Conservation (phyloP, 2,113 vertebrate genomes). For the Romanogobio albipinnatus region DNA sequence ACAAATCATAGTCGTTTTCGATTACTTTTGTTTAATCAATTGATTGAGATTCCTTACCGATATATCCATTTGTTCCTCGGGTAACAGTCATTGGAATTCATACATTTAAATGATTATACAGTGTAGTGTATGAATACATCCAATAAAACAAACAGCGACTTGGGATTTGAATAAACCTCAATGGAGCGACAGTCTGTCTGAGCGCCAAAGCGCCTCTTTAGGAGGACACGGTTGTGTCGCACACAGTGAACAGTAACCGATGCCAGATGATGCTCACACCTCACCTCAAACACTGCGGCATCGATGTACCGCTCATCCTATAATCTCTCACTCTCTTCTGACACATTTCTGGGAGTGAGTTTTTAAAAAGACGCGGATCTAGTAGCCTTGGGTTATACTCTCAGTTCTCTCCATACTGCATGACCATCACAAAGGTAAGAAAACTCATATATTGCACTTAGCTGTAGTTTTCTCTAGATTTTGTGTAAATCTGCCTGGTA, state of each 20-base stretch:
- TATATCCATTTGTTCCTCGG: background rate
- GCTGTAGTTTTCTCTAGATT: background rate
- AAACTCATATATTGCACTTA: background rate
- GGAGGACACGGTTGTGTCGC: background rate
- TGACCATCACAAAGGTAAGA: conserved; percentile 33
- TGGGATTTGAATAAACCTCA: background rate
- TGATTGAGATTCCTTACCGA: background rate
- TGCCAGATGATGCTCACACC: background rate
- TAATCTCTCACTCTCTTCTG: conserved; percentile 8
- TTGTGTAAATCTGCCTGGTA: background rate
- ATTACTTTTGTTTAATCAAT: background rate
- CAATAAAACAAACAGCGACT: background rate
- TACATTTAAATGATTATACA: background rate
- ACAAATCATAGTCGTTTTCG: background rate
- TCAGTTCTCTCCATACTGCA: background rate
- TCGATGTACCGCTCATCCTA: conserved; percentile 10
- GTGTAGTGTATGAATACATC: background rate
- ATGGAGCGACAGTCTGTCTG: background rate
- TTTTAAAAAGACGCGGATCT: conserved; percentile 30
- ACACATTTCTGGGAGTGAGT: conserved; percentile 18
- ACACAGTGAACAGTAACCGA: background rate
- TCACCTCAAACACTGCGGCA: conserved; percentile 43
- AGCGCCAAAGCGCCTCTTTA: conserved; percentile 17
- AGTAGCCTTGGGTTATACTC: background rate
- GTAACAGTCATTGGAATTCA: background rate